phyloP scores from a whole-genome alignment of 2,888 invertebrate species.

The Cetonia aurata region DNA sequence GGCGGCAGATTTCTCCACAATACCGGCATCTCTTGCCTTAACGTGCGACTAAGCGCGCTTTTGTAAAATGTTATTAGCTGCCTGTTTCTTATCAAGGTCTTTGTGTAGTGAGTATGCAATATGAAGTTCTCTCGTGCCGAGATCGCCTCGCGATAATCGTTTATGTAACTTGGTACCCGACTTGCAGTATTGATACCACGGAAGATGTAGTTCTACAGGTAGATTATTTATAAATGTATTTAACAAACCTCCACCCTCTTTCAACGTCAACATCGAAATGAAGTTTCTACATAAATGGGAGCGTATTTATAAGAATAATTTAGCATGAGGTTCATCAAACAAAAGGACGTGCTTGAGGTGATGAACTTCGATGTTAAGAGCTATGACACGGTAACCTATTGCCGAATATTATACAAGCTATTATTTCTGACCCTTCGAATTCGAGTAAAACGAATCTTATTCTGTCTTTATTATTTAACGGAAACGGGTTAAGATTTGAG shows the following conservation, averaged over 20 bases:
- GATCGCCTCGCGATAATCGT: conserved; percentile 19
- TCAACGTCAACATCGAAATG: too few species aligned
- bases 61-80: neutral
- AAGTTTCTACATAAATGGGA: neutral
- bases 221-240: conserved; percentile 46
- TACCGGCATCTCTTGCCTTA: conserved; percentile 27
- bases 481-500: conserved; percentile 60
- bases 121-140: conserved; percentile 40
- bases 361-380: neutral
- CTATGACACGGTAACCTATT: conserved; percentile 48
- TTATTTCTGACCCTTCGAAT: conserved; percentile 60
- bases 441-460: conserved; percentile 62
- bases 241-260: neutral
- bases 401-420: conserved; percentile 13
- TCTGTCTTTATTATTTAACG: conserved; percentile 56
- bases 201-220: conserved; percentile 45
- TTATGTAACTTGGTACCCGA: conserved; percentile 35
- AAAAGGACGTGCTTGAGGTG: neutral
- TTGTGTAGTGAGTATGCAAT: conserved; percentile 18
- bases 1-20: conserved; percentile 40
- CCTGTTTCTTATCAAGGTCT: neutral
- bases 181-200: conserved; percentile 32
- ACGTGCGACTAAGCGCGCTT: conserved; percentile 34
- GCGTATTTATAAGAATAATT: neutral
- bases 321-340: neutral